Evolutionary conservation across 30 jellyfish, hydroid and myxozoan species (phyloP).

Genomic region (Nemopilema nomurai): DNA sequence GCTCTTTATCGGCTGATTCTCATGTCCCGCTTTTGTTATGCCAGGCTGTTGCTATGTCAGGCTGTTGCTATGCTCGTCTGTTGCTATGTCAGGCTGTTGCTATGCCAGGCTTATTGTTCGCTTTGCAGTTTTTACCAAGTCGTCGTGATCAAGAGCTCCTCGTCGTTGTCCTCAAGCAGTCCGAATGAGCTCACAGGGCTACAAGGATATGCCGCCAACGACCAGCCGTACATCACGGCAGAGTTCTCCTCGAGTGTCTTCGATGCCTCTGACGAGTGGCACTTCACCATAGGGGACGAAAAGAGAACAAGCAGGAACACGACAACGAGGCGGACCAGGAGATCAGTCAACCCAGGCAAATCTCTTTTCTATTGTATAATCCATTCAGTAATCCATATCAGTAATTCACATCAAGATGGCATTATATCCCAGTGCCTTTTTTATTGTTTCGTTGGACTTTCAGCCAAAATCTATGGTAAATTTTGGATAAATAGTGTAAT

Average conservation of each 20-base stretch:
- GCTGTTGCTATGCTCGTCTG: too few relatives aligned
- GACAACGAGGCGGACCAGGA: conserved; percentile 29
- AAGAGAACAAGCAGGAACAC: conserved; percentile 19
- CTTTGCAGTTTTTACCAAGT: conserved; percentile 58
- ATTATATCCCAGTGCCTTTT: too few relatives aligned
- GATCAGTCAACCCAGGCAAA: conserved; percentile 27
- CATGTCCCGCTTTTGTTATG: too few relatives aligned
- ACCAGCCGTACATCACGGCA: conserved; percentile 62
- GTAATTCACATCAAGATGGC: too few relatives aligned
- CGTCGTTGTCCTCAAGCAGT: not conserved
- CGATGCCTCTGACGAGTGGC: not conserved
- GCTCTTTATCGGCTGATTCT: too few relatives aligned
- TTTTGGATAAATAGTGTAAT: too few relatives aligned
- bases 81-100: too few relatives aligned
- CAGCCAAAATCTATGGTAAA: too few relatives aligned
- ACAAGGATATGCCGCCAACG: conserved; percentile 3
- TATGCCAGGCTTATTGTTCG: not conserved
- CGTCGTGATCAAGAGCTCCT: conserved; percentile 19
- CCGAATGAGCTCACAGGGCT: not conserved
- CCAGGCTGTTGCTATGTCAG: too few relatives aligned
- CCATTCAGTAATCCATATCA: too few relatives aligned
- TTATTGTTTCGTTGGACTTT: too few relatives aligned
- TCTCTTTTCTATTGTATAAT: too few relatives aligned
- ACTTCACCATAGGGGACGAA: conserved; percentile 51
- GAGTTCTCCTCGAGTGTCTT: conserved; percentile 53